phyloP scores from a whole-genome alignment of 2,113 vertebrate species.

The Saguinus midas region DNA sequence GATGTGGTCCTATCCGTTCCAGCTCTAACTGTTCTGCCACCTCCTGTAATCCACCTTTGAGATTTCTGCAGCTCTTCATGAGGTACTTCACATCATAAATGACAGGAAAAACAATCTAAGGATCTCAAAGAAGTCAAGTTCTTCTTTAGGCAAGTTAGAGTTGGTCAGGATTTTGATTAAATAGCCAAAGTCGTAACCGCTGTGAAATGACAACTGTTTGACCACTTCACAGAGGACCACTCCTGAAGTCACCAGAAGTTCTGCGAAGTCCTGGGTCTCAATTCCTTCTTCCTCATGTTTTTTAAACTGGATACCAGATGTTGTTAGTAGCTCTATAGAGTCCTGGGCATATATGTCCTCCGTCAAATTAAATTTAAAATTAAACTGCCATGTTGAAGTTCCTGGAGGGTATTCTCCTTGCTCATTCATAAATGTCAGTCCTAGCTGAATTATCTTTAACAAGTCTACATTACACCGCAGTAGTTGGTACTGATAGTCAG shows the following conservation, averaged over 20 bases:
- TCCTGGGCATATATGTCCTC: too few species aligned
- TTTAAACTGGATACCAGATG: too few species aligned
- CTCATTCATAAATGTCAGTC: slow-evolving; percentile 98
- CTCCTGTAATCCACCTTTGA: slow-evolving; percentile 98
- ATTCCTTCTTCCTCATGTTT: too few species aligned
- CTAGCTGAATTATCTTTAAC: slow-evolving; percentile 98
- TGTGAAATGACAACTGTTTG: slow-evolving; percentile 75
- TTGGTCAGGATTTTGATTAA: slow-evolving; percentile 99
- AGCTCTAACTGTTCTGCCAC: slow-evolving; percentile 98
- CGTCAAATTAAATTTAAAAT: too few species aligned
- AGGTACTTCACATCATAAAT: slow-evolving; percentile 99
- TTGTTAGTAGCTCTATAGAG: too few species aligned
- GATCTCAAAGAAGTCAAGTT: slow-evolving; percentile 99
- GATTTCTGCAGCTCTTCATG: slow-evolving; percentile 99
- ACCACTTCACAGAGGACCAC: too few species aligned
- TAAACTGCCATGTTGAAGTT: too few species aligned
- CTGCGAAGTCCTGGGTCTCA: too few species aligned
- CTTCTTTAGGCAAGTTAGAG: slow-evolving; percentile 97
- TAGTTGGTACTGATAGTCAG: slow-evolving; percentile 99
- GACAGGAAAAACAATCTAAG: slow-evolving; percentile 96
- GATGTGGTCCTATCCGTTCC: slow-evolving; percentile 98
- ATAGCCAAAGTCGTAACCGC: slow-evolving; percentile 99
- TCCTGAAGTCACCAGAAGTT: too few species aligned
- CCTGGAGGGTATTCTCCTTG: too few species aligned
- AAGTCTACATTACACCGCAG: slow-evolving; percentile 98